These are phyloP conservation scores for Naso thynnoides DNA, from an alignment of 2,797 vertebrate species.

Conservation along the genomic window DNA sequence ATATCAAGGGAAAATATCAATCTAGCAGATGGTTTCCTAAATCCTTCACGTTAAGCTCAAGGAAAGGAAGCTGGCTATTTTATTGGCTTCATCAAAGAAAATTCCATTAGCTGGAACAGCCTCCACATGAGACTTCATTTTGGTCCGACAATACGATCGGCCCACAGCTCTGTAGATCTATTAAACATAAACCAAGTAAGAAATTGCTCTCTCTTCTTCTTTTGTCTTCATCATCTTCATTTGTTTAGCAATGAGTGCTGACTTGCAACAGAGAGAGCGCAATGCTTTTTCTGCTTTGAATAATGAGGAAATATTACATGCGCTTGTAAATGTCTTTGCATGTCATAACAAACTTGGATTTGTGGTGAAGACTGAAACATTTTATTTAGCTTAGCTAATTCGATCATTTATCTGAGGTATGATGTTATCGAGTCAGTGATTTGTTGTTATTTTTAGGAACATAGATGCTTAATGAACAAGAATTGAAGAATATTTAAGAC, in stretches of 20 bases:
- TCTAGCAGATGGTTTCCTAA: slow-evolving; percentile 55
- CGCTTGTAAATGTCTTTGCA: neutral
- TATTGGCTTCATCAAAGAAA: slow-evolving; percentile 57
- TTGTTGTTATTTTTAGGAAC: too few relatives aligned
- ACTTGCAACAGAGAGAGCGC: neutral
- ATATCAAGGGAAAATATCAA: slow-evolving; percentile 55
- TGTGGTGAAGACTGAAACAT: too few relatives aligned
- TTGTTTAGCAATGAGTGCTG: neutral
- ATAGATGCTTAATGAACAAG: too few relatives aligned
- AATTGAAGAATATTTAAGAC: too few relatives aligned
- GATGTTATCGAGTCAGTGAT: too few relatives aligned
- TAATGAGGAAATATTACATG: neutral
- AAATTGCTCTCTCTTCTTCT: neutral
- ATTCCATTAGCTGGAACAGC: slow-evolving; percentile 42
- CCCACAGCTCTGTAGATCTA: neutral
- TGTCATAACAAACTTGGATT: too few relatives aligned
- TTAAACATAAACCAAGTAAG: slow-evolving; percentile 16
- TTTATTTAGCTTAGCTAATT: too few relatives aligned
- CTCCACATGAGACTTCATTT: slow-evolving; percentile 27
- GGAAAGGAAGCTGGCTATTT: slow-evolving; percentile 35
- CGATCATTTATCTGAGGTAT: too few relatives aligned
- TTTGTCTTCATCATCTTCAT: slow-evolving; percentile 2
- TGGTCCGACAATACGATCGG: slow-evolving; percentile 18
- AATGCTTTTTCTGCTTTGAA: neutral
- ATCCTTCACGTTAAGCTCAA: slow-evolving; percentile 21